phyloP scores from a whole-genome alignment of 2,888 invertebrate species.

The Drosophila yooni region DNA sequence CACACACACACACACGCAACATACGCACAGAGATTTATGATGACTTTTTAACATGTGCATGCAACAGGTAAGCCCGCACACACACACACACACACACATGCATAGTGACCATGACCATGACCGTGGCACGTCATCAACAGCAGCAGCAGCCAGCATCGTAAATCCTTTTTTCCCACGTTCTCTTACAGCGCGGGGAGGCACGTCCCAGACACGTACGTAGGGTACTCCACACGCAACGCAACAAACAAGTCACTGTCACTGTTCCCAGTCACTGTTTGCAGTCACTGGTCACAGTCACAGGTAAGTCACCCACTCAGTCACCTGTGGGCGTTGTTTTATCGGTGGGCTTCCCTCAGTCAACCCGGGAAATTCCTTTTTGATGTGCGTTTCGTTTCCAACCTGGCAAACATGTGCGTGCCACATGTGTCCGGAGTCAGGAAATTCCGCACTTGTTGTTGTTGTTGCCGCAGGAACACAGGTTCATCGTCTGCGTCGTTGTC shows the following conservation, averaged over 20 bases:
- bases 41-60: constrained; percentile 76
- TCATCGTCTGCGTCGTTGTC: constrained; percentile 45
- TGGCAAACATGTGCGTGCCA: constrained; percentile 69
- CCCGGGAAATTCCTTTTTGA: constrained; percentile 60
- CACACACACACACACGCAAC: constrained; percentile 6
- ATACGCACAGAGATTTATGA: constrained; percentile 69
- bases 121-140: constrained; percentile 62
- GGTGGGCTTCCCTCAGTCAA: constrained; percentile 16
- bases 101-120: constrained; percentile 16
- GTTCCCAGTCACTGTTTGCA: constrained; percentile 1
- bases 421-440: constrained; percentile 64
- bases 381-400: constrained; percentile 28
- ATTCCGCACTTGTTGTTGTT: constrained; percentile 66
- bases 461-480: constrained; percentile 34
- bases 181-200: constrained; percentile 50
- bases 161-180: constrained; percentile 80
- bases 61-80: constrained; percentile 71
- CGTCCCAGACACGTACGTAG: constrained; percentile 34
- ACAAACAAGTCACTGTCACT: constrained; percentile 6
- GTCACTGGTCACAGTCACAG: constrained; percentile 36
- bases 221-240: constrained; percentile 7
- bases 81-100: constrained; percentile 7
- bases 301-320: constrained; percentile 1
- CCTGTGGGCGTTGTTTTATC: constrained; percentile 33
- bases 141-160: constrained; percentile 53